Percentiles rank a stretch among this genome's conserved stretches.
Conservation (phyloP, 2,797 vertebrate species). For the Halcyon leucocephala region DNA sequence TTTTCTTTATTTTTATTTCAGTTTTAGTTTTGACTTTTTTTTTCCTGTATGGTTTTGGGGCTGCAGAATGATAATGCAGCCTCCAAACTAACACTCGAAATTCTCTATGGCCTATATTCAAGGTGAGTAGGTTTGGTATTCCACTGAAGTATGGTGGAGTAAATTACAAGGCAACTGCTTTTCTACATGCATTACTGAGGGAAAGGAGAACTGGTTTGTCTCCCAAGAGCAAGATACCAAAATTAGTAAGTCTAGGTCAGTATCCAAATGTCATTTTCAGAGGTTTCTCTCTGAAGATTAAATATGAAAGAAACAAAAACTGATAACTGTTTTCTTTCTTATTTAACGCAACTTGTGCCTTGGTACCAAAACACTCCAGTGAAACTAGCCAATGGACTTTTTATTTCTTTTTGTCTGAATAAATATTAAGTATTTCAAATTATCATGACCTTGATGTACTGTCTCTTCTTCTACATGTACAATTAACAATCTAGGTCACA, state of each 20-base stretch:
- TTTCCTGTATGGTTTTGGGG: neutral
- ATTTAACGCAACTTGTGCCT: neutral
- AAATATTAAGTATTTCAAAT: neutral
- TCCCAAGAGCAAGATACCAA: neutral
- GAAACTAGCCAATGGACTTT: neutral
- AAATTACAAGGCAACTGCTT: neutral
- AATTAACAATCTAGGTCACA: neutral
- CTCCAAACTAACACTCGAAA: neutral
- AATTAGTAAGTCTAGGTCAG: neutral
- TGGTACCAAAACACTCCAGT: neutral
- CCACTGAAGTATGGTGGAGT: neutral
- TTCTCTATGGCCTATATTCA: neutral
- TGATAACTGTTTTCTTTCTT: neutral
- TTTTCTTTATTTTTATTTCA: neutral
- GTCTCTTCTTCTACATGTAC: neutral
- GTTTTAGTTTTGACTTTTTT: neutral
- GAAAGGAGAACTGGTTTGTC: neutral
- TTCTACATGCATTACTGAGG: neutral
- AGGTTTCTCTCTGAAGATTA: neutral
- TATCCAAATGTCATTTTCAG: neutral
- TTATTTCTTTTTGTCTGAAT: neutral
- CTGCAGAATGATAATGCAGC: neutral
- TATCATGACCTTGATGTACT: neutral
- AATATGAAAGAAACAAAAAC: neutral
- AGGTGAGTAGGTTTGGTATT: neutral